Base-by-base conservation (phyloP, 2,113 vertebrate species). In the Scopus umbretta region DNA sequence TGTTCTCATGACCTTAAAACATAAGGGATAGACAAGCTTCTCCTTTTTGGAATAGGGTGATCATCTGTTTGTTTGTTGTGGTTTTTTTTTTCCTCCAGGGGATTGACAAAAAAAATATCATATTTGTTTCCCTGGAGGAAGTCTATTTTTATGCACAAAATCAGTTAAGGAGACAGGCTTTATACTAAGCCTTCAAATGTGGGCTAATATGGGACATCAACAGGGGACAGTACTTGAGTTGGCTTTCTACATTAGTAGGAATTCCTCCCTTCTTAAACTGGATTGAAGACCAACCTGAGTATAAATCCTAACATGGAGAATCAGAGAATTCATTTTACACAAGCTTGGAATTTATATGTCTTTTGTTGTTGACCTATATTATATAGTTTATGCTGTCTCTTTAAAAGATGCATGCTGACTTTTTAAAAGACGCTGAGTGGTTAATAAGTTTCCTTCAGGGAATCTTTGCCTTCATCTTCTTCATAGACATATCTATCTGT, bases 361-460 rank as follows among this genome's bases (percentile, higher is more conserved):
- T 86, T 88, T 84, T 78, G 29, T 85, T 92, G 36, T 71, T 97
- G 73, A 90, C 81, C 58, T 74, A 65, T 85, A 90, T 95, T 85
- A 73, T 50, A 43, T 13, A 84, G 43, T 25, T 86, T 92, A 63
- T 42, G 7, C 11, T 83, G 32, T 49, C 16, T 75, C 43, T 88
- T 34, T 83, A 75, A 83, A 92, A 88, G 40, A 83, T 81, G 82
- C n/a, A 63, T 42, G 7, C 11, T 83, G 32, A 45, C 16, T 75
- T 40, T 88, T 34, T 83, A 75, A 83, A 92, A 88, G 40, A 83
- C 79, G 82, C n/a, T 50, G 36, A 78, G 50, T 55, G 30, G 86
- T 75, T 97, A 73, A 53, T 82, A 80, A 58, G 94, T 89, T 95
- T 96, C 38, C 59, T 96, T 95, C 71, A 78, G 71, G 91, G 73